These are phyloP conservation scores for Eciton burchellii DNA, from an alignment of 1,140 invertebrate species.

Conservation along the genomic window DNA sequence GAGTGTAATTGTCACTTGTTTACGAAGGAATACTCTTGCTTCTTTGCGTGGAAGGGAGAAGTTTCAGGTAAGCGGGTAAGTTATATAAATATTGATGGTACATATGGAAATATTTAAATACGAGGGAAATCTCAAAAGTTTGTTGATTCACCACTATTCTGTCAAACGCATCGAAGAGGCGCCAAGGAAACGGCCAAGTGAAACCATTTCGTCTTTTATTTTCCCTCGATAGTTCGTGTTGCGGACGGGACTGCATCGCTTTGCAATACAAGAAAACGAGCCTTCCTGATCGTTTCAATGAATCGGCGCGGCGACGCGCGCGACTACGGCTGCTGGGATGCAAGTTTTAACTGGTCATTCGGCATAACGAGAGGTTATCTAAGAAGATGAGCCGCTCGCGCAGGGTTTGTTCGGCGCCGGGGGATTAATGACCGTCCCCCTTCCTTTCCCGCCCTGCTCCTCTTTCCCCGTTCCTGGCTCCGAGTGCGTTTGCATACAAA, in stretches of 20 bases:
- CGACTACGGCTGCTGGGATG: neutral
- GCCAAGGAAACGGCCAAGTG: no score
- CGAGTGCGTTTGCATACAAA: constrained; percentile 74
- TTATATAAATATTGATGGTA: no score
- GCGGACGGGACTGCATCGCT: neutral
- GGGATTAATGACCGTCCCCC: constrained; percentile 63
- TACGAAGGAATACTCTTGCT: no score
- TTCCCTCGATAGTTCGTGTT: neutral
- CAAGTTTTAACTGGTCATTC: constrained; percentile 58
- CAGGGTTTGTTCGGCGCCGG: constrained; percentile 52
- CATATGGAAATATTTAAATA: no score
- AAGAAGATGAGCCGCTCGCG: constrained; percentile 46
- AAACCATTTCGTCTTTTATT: no score
- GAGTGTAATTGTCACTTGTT: no score
- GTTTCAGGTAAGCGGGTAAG: no score
- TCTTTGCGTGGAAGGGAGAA: no score
- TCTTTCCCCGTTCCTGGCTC: no score
- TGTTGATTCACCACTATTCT: neutral
- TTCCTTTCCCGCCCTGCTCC: no score
- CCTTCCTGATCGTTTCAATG: neutral
- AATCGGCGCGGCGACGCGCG: neutral
- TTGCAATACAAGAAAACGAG: neutral
- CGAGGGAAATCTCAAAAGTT: neutral
- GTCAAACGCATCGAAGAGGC: neutral
- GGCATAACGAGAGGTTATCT: constrained; percentile 59